Evolutionary conservation across 2,113 vertebrate genomes (phyloP).

Genomic region (Spizaetus ornatus): DNA sequence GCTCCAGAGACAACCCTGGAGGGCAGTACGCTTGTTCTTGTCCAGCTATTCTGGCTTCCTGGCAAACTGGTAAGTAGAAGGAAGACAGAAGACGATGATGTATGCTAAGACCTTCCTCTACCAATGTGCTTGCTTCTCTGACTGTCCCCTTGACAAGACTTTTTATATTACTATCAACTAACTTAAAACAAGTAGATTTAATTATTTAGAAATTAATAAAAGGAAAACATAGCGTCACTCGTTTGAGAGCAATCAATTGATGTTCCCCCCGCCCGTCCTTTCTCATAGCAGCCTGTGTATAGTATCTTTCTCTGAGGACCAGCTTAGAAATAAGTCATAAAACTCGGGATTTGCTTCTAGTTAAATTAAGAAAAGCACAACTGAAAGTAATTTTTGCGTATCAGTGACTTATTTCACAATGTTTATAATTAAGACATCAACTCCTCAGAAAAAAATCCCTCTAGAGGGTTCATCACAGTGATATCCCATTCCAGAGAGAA

Average conservation of each 20-base stretch:
- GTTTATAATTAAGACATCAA: background rate
- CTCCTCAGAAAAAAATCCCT: background rate
- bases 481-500: background rate
- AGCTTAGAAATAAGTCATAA: background rate
- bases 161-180: background rate
- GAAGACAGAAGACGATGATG: background rate
- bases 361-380: background rate
- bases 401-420: background rate
- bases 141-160: background rate
- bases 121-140: background rate
- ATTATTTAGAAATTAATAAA: conserved; percentile 22
- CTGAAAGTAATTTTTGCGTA: background rate
- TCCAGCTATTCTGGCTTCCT: background rate
- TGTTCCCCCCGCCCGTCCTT: background rate
- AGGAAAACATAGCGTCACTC: background rate
- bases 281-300: background rate
- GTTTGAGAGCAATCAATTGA: background rate
- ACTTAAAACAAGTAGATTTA: background rate
- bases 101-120: background rate
- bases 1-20: background rate
- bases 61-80: background rate
- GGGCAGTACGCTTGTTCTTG: background rate
- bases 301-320: background rate
- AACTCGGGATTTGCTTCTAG: background rate
- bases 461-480: background rate